Evolutionary conservation across 2,888 invertebrate species (phyloP), one percentile per base, ranked within the genome.

Genomic region (Xestia ashworthii): DNA sequence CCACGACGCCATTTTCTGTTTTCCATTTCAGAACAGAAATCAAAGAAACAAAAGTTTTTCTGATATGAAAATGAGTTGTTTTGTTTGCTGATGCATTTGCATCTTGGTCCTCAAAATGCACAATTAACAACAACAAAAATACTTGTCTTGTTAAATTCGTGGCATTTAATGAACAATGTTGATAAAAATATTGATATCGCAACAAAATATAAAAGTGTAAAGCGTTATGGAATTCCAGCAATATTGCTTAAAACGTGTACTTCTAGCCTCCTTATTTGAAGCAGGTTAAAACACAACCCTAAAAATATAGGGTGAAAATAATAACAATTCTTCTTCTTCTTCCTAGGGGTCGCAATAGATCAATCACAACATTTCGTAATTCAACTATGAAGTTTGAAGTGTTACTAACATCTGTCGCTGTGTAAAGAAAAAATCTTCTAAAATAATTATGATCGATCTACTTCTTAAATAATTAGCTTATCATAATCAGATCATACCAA

Each of bases 1-100:
- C 58, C 38, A 50, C 79, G 70, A n/a, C 62, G 62, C 70, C 83
- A 74, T 79, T 81, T 78, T 83, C 71, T 60, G 22, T 74, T 78
- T 74, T 78, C 19, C 78, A 58, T 71, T 81, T 60, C n/a, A 38
- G 5, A 58, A 14, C 6, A 48, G 53, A 44, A 83, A 65, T 55
- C 44, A 46, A 62, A 71, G 44, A 74, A 82, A 78, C 8, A 46
- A 77, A 75, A 55, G 41, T 55, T 53, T 25, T 53, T 14, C 22
- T 32, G 22, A 32, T 66, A 19, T n/a, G 19, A 46, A 67, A 32
- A 6, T 11, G 16, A 50, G 16, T 25, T 73, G 5, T 44, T 70
- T 53, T 55, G 5, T 5, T 64, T 74, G 48, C 5, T 19, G 46
- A 16, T 62, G 41, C 19, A 25, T 16, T 64, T n/a, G 32, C 32